A percentile compares a stretch with the other conserved stretches of the same genome.
These are phyloP conservation scores for Bambusicola thoracicus DNA, from an alignment of 2,113 vertebrate species.

Conservation along the genomic window DNA sequence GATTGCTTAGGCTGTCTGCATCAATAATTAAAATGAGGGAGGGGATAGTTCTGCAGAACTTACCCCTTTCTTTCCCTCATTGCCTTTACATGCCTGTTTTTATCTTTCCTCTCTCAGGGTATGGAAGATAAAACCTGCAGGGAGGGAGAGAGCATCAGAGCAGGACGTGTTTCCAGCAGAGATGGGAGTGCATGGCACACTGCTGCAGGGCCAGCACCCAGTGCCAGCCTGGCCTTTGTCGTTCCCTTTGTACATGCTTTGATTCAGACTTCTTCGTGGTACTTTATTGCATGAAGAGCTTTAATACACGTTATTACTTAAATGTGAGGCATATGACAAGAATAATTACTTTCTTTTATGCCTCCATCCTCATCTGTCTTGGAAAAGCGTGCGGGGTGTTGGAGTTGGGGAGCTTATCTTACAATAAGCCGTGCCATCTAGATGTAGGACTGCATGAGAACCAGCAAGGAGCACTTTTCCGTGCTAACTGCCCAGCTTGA, in stretches of 20 bases:
- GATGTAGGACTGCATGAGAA: background rate
- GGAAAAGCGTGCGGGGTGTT: background rate
- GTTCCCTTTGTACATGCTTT: background rate
- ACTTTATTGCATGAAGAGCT: background rate
- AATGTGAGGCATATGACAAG: background rate
- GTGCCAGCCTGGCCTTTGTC: constrained; percentile 21
- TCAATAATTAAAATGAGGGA: constrained; percentile 71
- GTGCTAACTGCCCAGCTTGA: background rate
- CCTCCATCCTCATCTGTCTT: background rate
- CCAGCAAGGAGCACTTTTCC: no score
- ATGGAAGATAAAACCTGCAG: background rate
- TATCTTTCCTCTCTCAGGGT: background rate
- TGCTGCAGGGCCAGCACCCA: background rate
- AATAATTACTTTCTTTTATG: background rate
- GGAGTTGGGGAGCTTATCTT: background rate
- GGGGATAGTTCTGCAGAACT: background rate
- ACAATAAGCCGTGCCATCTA: fast-evolving
- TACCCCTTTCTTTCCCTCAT: background rate
- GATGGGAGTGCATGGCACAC: background rate
- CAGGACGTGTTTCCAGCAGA: background rate
- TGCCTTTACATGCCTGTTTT: background rate
- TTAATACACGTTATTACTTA: background rate
- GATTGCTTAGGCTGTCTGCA: constrained; percentile 70
- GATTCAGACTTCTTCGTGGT: background rate
- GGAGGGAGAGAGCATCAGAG: background rate